phyloP scores from a whole-genome alignment of 64 coral and sea anemone genomes.

The Stichodactyla helianthus region DNA sequence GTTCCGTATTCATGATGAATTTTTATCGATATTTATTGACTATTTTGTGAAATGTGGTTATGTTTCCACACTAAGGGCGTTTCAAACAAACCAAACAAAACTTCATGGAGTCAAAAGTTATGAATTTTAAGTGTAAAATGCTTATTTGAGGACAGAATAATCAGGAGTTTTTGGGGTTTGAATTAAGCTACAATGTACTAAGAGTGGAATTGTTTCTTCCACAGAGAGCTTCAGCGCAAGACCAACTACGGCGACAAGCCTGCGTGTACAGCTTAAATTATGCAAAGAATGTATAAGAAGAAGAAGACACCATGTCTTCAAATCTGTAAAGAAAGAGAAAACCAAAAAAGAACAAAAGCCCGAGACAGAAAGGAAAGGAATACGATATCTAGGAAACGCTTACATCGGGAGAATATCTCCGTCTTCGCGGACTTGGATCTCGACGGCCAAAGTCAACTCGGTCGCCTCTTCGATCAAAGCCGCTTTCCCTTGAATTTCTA shows the following conservation, averaged over 20 bases:
- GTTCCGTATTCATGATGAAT: neutral
- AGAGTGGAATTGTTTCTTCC: no score
- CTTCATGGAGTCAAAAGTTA: neutral
- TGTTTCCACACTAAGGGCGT: neutral
- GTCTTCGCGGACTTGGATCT: conserved; percentile 13
- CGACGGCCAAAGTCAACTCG: conserved; percentile 19
- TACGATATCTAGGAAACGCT: neutral
- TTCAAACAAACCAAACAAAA: neutral
- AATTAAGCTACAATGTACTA: no score
- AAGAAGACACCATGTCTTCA: neutral
- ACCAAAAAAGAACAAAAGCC: neutral
- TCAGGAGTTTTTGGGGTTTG: no score
- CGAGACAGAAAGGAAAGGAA: neutral
- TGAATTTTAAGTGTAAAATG: no score
- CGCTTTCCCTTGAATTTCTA: conserved; percentile 1
- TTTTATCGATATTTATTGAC: neutral
- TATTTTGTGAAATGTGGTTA: neutral
- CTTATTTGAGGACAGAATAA: no score
- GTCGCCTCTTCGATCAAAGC: neutral
- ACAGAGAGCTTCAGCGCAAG: no score
- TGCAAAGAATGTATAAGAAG: neutral
- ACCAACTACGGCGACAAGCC: no score
- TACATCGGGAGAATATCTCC: conserved; percentile 29
- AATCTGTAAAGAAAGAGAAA: neutral
- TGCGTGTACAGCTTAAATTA: no score